Evolutionary conservation across 2,888 invertebrate genomes (phyloP).

Genomic region (Selenia dentaria): DNA sequence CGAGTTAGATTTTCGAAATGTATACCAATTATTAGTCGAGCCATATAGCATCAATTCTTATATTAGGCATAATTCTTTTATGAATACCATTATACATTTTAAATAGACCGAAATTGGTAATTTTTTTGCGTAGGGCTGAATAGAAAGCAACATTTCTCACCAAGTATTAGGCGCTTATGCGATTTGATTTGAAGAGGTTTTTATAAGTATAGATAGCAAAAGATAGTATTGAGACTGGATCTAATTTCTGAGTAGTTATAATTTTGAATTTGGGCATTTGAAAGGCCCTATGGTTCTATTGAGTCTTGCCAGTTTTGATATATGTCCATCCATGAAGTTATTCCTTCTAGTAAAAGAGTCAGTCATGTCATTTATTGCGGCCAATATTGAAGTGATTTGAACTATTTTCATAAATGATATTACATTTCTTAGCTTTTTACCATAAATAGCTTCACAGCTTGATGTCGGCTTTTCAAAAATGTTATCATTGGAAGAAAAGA

Average conservation of each 20-base stretch:
- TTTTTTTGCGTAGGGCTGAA: slow-evolving; percentile 76
- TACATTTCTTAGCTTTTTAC: slow-evolving; percentile 73
- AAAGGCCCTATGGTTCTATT: slow-evolving; percentile 56
- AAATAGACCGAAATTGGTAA: slow-evolving; percentile 53
- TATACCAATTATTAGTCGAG: slow-evolving; percentile 72
- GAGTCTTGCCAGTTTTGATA: slow-evolving; percentile 78
- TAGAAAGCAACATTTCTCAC: slow-evolving; percentile 75
- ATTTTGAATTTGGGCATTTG: slow-evolving; percentile 53
- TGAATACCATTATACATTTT: slow-evolving; percentile 36
- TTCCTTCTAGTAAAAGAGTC: slow-evolving; percentile 67
- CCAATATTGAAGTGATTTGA: slow-evolving; percentile 60
- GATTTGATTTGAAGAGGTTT: slow-evolving; percentile 64
- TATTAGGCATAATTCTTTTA: slow-evolving; percentile 41
- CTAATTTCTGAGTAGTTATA: slow-evolving; percentile 73
- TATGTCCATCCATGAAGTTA: slow-evolving; percentile 78
- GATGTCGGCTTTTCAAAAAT: slow-evolving; percentile 82
- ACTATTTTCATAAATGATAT: slow-evolving; percentile 75
- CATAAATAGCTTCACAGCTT: slow-evolving; percentile 78
- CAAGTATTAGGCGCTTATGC: slow-evolving; percentile 76
- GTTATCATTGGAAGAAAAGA: slow-evolving; percentile 79
- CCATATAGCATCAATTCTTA: slow-evolving; percentile 67
- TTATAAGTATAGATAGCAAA: slow-evolving; percentile 61
- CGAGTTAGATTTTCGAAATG: slow-evolving; percentile 79
- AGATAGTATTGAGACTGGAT: slow-evolving; percentile 69
- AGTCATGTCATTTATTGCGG: slow-evolving; percentile 66